Evolutionary conservation across 1,140 invertebrate genomes (phyloP), one percentile per base, ranked within the genome.

Genomic region (Triops cancriformis): DNA sequence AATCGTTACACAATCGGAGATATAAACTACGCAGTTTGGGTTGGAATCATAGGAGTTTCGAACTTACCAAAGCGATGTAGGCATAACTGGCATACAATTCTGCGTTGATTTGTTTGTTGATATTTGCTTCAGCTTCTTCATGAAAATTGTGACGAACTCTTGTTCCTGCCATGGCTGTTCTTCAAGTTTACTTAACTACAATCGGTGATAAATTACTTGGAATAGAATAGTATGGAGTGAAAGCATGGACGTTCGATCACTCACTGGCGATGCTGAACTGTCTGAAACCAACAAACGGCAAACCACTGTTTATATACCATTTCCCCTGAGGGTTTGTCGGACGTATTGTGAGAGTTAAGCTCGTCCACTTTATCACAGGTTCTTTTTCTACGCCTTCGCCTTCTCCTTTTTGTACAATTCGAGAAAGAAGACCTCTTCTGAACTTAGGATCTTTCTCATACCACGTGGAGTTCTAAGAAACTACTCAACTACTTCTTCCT

Each of bases 51-150:
- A 23, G 5, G 51, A 1, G 12, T 77, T 18, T 75, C n/a, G 73
- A 26, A 74, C 82, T 82, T 81, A 88, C 87, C 87, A 89, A 87
- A n/a, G 85, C 84, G 80, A 86, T 79, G 82, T 90, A 90, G 11
- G 85, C 84, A 80, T 90, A 89, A 79, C 84, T 84, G 42, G 89
- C 89, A 77, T 88, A 87, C 26, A 90, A 81, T 81, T 90, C 89
- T 85, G 89, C 84, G 82, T 89, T 89, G 80, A 89, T 89, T 81
- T 89, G 88, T 73, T 87, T 87, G 83, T 89, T 89, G 77, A 89
- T 85, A 12, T 81, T 84, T 73, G 85, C 86, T 83, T 89, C 88
- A 78, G 83, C 84, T 78, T 88, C 87, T 73, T 82, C 81, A 76
- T 88, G 85, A 81, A 84, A 89, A 82, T 89, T 90, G 82, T 89